Percentiles rank a stretch among this genome's conserved stretches.
Conservation (phyloP, 2,113 vertebrate species). For the Prunella himalayana region DNA sequence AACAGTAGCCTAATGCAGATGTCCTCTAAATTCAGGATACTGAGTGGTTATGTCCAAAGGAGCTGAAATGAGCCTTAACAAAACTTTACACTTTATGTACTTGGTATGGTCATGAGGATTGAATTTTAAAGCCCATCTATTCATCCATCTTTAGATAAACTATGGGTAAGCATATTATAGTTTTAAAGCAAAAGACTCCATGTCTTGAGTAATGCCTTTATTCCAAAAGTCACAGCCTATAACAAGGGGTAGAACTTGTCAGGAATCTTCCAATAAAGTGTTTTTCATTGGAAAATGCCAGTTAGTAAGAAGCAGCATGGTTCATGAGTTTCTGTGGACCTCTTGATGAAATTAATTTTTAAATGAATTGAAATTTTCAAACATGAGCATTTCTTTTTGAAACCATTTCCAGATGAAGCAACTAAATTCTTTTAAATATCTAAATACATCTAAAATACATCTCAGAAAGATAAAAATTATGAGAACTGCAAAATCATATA, state of each 20-base stretch:
- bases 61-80: background rate
- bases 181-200: background rate
- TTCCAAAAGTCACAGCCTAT: background rate
- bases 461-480: background rate
- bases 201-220: background rate
- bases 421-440: background rate
- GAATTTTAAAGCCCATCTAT: background rate
- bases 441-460: background rate
- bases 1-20: background rate
- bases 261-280: background rate
- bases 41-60: background rate
- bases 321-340: background rate
- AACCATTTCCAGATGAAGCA: background rate
- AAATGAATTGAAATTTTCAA: background rate
- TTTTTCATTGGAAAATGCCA: background rate
- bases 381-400: background rate
- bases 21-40: background rate
- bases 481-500: background rate
- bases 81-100: background rate
- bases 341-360: background rate
- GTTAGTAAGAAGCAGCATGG: background rate
- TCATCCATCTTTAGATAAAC: background rate
- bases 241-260: background rate
- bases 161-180: fast-evolving
- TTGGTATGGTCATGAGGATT: background rate